These are phyloP conservation scores for Cheracebus regulus DNA, from an alignment of 2,797 vertebrate genomes.

Conservation along the genomic window DNA sequence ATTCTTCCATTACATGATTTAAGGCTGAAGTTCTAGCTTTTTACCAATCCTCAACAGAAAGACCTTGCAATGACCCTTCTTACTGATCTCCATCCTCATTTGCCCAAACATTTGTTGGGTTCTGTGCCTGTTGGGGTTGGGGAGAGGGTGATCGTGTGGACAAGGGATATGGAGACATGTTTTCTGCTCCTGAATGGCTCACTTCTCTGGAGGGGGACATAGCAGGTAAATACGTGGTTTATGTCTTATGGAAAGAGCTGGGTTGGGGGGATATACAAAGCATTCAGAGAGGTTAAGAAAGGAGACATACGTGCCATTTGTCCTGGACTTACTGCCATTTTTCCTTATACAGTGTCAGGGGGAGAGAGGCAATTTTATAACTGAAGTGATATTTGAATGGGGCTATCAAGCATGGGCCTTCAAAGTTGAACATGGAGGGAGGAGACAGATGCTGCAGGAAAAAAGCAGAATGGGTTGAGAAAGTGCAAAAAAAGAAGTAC, in stretches of 20 bases:
- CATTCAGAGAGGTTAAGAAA: neutral
- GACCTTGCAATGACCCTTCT: neutral
- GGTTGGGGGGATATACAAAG: no score
- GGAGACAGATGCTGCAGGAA: neutral
- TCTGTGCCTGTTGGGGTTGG: neutral
- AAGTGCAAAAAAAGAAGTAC: neutral
- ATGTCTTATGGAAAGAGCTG: neutral
- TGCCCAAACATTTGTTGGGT: neutral
- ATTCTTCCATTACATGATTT: neutral
- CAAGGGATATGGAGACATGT: neutral
- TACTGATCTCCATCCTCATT: neutral
- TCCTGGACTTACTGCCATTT: neutral
- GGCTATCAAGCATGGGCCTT: neutral
- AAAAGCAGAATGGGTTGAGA: neutral
- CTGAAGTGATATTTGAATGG: neutral
- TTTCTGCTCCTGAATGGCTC: neutral
- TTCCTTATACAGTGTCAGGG: neutral
- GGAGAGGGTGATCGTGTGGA: no score
- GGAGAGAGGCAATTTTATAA: neutral
- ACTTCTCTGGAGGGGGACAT: neutral
- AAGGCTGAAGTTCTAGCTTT: neutral
- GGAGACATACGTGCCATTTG: neutral
- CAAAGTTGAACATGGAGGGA: neutral
- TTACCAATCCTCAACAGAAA: neutral
- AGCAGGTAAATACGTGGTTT: neutral